Base-by-base conservation (phyloP, 2,888 invertebrate species). In the Lycaena phlaeas region DNA sequence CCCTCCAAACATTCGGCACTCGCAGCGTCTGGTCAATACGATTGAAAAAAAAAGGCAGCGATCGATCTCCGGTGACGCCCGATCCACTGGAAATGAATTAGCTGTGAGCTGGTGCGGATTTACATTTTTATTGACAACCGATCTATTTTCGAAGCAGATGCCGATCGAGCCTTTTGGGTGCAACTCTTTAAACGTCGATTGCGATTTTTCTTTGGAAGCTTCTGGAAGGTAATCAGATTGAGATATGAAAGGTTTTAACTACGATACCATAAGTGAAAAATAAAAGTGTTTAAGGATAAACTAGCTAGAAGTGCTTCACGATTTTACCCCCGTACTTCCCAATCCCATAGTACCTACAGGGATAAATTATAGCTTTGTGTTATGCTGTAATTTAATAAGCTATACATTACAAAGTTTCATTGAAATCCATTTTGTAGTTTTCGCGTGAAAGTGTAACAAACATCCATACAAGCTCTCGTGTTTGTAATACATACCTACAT, bases 101-200 rank as follows among this genome's bases (percentile, higher is more conserved):
- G 81, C 77, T 62, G 71, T 64, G 69, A 78, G 78, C 73, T 68
- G 77, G 74, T 72, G 70, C 68, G 68, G 56, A 82, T 84, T 82
- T 84, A 81, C 82, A 84, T 82, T 81, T 84, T 82, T 84, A 82
- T 82, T 81, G 78, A 84, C 81, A 79, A 78, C 65, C 78, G 72
- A 79, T 78, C 77, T 79, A 76, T 81, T 79, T 74, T 70, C 72
- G 65, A 64, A 70, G 66, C 69, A 71, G 74, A 76, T 69, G 72
- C 68, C 71, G 65, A 73, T 68, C 63, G 64, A 52, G 9, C 22
- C 22, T 22, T 22, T 22, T 22, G 22, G 22, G 22, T 22, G n/a
- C 22, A 22, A 22, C 22, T 9, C 22, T 22, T 22, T 22, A 22
- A 4, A 5, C 9, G 22, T 5, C 5, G 6, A 7, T 7, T 22